Evolutionary conservation across 2,113 vertebrate species (phyloP), one percentile per base, ranked within the genome.

Genomic region (Phylloscopus trochilus): DNA sequence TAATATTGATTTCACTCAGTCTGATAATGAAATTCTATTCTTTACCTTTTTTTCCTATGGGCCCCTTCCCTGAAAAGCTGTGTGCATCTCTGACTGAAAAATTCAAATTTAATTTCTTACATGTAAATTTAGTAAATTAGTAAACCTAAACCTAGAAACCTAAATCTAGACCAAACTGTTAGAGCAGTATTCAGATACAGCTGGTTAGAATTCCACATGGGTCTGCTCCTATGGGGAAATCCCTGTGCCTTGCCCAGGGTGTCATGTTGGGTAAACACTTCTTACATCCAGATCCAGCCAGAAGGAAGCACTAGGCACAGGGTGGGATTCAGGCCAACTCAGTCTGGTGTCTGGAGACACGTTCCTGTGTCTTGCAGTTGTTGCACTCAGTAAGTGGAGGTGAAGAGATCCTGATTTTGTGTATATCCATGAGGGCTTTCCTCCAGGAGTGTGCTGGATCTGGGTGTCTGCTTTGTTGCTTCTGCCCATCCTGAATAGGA

Each of bases 241-340:
- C 67, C 43, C 44, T 7, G 23, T 30, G 47, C 58, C 69, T 85
- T 39, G 56, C 53, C 83, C 21, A 4, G 59, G n/a, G 49, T 62
- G 69, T 79, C 0, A 0, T 11, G 63, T 31, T 64, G 70, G 41
- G 70, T 64, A 26, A 88, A 69, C 19, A 3, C 41, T 76, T 79
- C 35, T 44, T 35, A 5, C 49, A 52, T 13, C 75, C 27, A 49
- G 58, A 73, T 31, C 44, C 70, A 64, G 51, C 43, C 83, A 88
- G 91, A 66, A 92, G 83, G 75, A 83, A 86, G 91, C 75, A 72
- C 33, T 83, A 79, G 70, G 85, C 78, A 24, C 53, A 73, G 75
- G 70, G 9, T 79, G 79, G 85, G 86, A 85, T 49, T 69, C 52
- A 31, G 63, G 44, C 86, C 75, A 83, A 0, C 49, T 85, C 74